A percentile compares a stretch with the other conserved stretches of the same genome.
phyloP scores from a whole-genome alignment of 2,888 invertebrate genomes.

The Lepidochrysops patricia region DNA sequence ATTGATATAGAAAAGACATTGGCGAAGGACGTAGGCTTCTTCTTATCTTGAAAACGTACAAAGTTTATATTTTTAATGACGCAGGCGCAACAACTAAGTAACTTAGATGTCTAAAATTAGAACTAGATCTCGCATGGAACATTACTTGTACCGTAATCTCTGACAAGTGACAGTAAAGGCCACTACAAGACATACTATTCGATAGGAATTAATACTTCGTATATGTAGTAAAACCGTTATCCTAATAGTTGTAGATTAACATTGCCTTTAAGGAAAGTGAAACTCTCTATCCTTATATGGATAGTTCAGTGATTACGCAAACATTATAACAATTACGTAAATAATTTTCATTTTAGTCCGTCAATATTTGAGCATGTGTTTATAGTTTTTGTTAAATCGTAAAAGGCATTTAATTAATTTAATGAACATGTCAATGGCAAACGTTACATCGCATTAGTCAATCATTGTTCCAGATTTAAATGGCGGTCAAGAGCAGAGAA shows the following conservation, averaged over 20 bases:
- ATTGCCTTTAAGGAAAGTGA: background rate
- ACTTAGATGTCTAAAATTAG: no score
- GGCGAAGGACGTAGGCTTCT: no score
- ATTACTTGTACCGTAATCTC: background rate
- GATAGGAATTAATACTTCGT: no score
- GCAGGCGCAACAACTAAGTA: no score
- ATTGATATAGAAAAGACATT: no score
- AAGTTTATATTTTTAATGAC: no score
- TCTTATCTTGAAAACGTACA: no score
- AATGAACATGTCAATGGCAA: background rate
- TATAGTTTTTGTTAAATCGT: background rate
- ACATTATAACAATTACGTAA: background rate
- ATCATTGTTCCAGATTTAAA: background rate
- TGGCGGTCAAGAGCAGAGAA: background rate
- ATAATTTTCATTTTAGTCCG: background rate
- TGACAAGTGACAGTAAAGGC: background rate
- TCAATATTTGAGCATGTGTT: background rate
- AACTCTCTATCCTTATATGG: background rate
- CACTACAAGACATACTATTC: no score
- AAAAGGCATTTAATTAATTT: constrained; percentile 15
- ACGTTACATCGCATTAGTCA: background rate
- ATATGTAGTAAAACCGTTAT: no score
- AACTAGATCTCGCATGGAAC: background rate
- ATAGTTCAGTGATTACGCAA: background rate
- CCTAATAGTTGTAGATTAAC: no score